Evolutionary conservation across 2,797 vertebrate species (phyloP), one percentile per base, ranked within the genome.

Genomic region (Phrynocephalus forsythii): DNA sequence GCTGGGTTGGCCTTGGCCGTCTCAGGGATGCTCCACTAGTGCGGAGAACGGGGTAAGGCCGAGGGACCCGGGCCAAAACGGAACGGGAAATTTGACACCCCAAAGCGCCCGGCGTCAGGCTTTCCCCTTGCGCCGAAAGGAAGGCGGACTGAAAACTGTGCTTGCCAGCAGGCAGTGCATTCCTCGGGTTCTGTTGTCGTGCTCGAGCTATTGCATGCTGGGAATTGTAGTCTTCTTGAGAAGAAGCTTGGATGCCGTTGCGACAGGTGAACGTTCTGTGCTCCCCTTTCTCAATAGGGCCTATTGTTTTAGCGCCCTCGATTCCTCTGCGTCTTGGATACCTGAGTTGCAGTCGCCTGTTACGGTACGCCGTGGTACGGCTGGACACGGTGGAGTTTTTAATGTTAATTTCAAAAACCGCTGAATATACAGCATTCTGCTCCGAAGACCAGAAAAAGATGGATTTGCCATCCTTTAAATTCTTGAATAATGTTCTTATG

Each of bases 131-230:
- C 7, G 26, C 0, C 9, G 92, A 81, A 56, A 71, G 28, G 26
- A 48, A 13, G 5, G 89, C 8, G 2, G 87, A 83, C 88, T 28
- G 94, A 94, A 93, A 92, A 50, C 1, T 93, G 93, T 84, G 91
- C 94, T 90, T 48, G 0, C 1, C 1, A 0, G 50, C 0, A 3
- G 2, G 52, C 2, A 13, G 1, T 1, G 68, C 76, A 68, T 1
- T 28, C 13, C 10, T 20, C 18, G 50, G 9, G 6, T 68, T 83
- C 66, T 50, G 33, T 26, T 15, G 26, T 30, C 11, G 18, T 26
- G 28, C 3, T 18, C 8, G 8, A 3, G 44, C 26, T 16, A 7
- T 22, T 52, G 83, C 77, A 85, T 85, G 15, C 68, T 80, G 87
- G 87, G 87, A 84, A 80, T 38, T 85, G 83, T 81, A 84, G 87